Percentiles rank a stretch among this genome's conserved stretches.
phyloP scores from a whole-genome alignment of 2,113 vertebrate genomes.

The Saguinus imperator region DNA sequence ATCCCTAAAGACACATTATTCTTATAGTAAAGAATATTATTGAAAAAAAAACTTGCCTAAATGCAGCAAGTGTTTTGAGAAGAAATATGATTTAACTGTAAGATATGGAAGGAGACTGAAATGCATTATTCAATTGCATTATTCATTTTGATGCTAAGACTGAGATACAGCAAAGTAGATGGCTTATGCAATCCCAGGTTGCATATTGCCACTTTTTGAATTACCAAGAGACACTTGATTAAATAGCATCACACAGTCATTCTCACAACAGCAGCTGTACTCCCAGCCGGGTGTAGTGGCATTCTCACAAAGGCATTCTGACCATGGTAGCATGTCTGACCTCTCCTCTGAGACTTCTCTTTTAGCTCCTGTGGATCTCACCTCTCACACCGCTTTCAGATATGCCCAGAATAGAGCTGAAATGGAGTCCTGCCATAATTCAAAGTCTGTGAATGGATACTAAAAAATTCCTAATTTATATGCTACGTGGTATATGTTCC shows the following conservation, averaged over 20 bases:
- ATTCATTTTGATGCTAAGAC: slow-evolving; percentile 28
- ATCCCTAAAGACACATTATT: background rate
- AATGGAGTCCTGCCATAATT: slow-evolving; percentile 65
- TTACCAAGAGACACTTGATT: background rate
- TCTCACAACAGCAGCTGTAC: slow-evolving; percentile 25
- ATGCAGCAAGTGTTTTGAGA: background rate
- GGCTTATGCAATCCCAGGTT: background rate
- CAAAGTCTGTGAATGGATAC: slow-evolving; percentile 64
- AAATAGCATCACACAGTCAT: background rate
- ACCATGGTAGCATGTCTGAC: slow-evolving; percentile 10
- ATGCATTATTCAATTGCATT: background rate
- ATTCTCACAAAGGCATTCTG: slow-evolving; percentile 35
- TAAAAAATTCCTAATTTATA: slow-evolving; percentile 65
- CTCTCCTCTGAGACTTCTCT: background rate
- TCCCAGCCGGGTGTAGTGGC: background rate
- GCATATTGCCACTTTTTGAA: background rate
- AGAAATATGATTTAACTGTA: slow-evolving; percentile 22
- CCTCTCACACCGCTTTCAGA: slow-evolving; percentile 21
- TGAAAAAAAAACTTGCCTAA: background rate
- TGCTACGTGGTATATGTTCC: background rate
- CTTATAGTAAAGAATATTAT: background rate
- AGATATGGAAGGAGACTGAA: slow-evolving; percentile 12
- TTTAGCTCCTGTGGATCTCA: background rate
- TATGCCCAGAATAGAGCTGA: slow-evolving; percentile 51
- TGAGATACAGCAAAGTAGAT: background rate